Conservation (phyloP, 2,797 vertebrate genomes). For the Phoeniculus purpureus region DNA sequence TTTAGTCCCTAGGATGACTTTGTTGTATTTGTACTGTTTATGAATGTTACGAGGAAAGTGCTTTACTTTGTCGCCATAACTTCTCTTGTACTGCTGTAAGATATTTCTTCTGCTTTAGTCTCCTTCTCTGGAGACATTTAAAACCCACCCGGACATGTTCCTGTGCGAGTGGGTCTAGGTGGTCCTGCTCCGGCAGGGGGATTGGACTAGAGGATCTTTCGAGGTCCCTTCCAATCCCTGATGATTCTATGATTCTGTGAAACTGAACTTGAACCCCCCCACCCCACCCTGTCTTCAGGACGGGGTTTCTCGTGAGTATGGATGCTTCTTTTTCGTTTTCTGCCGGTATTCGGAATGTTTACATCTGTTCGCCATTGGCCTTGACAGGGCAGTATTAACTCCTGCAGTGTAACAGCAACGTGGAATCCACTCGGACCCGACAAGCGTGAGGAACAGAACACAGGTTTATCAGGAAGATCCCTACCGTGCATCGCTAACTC, state of each 20-base stretch:
- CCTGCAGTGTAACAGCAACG: conserved; percentile 76
- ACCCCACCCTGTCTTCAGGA: conserved; percentile 61
- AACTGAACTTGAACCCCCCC: conserved; percentile 62
- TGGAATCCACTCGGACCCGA: conserved; percentile 75
- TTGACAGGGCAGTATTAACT: conserved; percentile 77
- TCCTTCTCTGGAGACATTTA: too few relatives aligned
- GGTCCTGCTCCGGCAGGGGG: too few relatives aligned
- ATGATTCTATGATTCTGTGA: background rate
- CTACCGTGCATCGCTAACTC: conserved; percentile 62
- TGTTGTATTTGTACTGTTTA: conserved; percentile 82
- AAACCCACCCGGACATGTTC: too few relatives aligned
- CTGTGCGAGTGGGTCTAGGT: too few relatives aligned
- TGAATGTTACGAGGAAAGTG: conserved; percentile 82
- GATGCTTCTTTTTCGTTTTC: conserved; percentile 14
- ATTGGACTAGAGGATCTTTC: too few relatives aligned
- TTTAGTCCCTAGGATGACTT: conserved; percentile 81
- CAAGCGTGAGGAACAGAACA: conserved; percentile 71
- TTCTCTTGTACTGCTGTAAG: conserved; percentile 81
- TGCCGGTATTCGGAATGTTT: conserved; percentile 86
- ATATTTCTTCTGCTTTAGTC: conserved; percentile 70
- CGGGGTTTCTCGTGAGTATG: conserved; percentile 67
- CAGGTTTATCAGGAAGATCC: conserved; percentile 62
- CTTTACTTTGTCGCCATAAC: conserved; percentile 82
- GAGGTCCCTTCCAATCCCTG: too few relatives aligned
- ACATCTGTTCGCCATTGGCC: conserved; percentile 83